These are phyloP conservation scores for Palythoa grandiflora DNA, from an alignment of 92 coral and sea anemone species.

Conservation along the genomic window DNA sequence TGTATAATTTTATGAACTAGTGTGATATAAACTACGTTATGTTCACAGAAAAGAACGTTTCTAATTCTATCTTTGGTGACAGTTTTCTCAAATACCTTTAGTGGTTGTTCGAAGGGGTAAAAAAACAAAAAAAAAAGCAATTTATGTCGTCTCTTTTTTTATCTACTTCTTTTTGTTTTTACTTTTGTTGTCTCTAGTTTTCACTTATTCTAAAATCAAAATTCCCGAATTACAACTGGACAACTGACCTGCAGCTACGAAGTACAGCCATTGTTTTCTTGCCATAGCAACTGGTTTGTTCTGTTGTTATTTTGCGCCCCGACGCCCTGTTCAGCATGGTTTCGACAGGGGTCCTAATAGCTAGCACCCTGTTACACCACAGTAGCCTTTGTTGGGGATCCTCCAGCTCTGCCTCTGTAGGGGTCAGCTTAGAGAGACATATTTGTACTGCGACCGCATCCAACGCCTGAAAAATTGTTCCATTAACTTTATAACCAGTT, in stretches of 20 bases:
- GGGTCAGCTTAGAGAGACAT: constrained; percentile 77
- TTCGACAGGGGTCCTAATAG: constrained; percentile 71
- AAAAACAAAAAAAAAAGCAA: no score
- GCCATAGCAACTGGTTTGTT: constrained; percentile 39
- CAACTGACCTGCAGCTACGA: constrained; percentile 76
- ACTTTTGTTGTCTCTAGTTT: no score
- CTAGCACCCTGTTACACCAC: constrained; percentile 89
- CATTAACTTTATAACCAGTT: background rate
- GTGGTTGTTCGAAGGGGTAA: no score
- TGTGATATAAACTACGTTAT: no score
- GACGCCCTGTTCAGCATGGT: constrained; percentile 51
- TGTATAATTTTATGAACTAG: no score
- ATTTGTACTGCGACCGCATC: constrained; percentile 82
- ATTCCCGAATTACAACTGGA: no score
- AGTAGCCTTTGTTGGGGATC: constrained; percentile 52
- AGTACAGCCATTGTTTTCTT: constrained; percentile 60
- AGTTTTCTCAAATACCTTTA: no score
- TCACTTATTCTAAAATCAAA: no score
- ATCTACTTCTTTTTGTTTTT: background rate
- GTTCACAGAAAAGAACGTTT: no score
- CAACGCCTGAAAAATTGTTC: constrained; percentile 54
- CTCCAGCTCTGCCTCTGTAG: constrained; percentile 63
- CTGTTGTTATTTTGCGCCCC: no score
- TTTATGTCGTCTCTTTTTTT: no score
- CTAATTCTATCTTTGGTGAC: no score